These are phyloP conservation scores for Xylocopa sonorina DNA, from an alignment of 1,140 invertebrate species.

Conservation along the genomic window DNA sequence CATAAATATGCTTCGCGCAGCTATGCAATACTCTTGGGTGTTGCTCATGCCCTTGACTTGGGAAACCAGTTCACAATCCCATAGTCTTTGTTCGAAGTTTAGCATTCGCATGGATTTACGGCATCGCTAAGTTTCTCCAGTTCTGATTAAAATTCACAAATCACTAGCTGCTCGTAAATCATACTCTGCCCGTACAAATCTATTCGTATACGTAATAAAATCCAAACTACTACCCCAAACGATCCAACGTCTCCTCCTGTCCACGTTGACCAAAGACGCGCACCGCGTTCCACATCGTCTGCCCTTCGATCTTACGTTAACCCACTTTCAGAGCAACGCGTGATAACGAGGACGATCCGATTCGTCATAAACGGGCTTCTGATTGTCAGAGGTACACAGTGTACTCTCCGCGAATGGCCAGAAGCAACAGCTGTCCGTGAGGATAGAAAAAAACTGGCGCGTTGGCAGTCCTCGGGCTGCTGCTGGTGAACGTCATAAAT, in stretches of 20 bases:
- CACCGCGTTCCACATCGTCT: no score
- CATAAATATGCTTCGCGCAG: neutral
- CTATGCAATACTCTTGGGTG: neutral
- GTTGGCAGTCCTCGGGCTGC: neutral
- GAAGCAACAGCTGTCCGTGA: constrained; percentile 15
- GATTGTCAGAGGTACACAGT: neutral
- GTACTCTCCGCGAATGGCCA: neutral
- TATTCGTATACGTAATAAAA: no score
- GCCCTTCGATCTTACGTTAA: no score
- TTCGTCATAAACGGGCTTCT: neutral
- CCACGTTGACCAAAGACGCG: no score
- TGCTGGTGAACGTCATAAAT: constrained; percentile 2
- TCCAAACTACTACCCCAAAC: no score
- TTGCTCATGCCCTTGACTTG: neutral
- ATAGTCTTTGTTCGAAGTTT: neutral
- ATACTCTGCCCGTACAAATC: no score
- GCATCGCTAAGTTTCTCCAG: neutral
- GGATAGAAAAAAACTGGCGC: neutral
- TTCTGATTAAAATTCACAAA: neutral
- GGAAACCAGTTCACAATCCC: neutral
- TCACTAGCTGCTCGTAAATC: neutral
- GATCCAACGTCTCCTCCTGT: no score
- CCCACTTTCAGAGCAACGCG: no score
- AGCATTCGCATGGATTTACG: neutral
- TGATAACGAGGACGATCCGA: neutral